phyloP scores from a whole-genome alignment of 2,888 invertebrate species.

The Nudaria mundana region DNA sequence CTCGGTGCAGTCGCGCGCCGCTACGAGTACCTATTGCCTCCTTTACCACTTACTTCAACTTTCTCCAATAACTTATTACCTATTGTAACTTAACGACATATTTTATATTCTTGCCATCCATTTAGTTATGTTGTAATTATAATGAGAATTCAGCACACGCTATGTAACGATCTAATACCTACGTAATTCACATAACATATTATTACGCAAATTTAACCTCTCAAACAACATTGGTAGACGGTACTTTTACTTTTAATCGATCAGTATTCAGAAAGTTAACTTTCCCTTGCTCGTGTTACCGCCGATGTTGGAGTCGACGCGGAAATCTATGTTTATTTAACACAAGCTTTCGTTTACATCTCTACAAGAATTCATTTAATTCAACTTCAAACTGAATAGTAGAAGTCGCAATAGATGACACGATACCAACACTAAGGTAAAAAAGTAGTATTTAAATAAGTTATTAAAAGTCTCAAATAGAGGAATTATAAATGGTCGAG shows the following conservation, averaged over 20 bases:
- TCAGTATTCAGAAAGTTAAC: constrained; percentile 69
- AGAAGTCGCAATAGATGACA: not conserved
- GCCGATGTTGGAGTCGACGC: constrained; percentile 29
- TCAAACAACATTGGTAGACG: constrained; percentile 35
- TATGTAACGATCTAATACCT: constrained; percentile 17
- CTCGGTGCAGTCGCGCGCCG: constrained; percentile 5
- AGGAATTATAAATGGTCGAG: constrained; percentile 21
- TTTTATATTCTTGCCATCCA: constrained; percentile 24
- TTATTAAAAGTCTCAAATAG: constrained; percentile 19
- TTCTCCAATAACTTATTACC: constrained; percentile 12
- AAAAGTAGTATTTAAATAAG: constrained; percentile 16
- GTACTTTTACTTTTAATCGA: constrained; percentile 72
- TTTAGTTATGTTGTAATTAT: constrained; percentile 22
- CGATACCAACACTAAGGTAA: not conserved
- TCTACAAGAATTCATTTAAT: constrained; percentile 25
- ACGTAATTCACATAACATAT: constrained; percentile 39
- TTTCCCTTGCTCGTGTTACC: constrained; percentile 47
- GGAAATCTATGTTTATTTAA: constrained; percentile 35
- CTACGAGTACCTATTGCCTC: not conserved
- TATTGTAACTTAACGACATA: constrained; percentile 13
- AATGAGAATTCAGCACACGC: constrained; percentile 31
- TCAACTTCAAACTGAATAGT: constrained; percentile 11
- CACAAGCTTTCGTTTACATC: constrained; percentile 32
- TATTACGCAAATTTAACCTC: constrained; percentile 51
- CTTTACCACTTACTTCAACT: not conserved